Base-by-base conservation (phyloP, 1,140 invertebrate genomes). In the Sinonovacula constricta region DNA sequence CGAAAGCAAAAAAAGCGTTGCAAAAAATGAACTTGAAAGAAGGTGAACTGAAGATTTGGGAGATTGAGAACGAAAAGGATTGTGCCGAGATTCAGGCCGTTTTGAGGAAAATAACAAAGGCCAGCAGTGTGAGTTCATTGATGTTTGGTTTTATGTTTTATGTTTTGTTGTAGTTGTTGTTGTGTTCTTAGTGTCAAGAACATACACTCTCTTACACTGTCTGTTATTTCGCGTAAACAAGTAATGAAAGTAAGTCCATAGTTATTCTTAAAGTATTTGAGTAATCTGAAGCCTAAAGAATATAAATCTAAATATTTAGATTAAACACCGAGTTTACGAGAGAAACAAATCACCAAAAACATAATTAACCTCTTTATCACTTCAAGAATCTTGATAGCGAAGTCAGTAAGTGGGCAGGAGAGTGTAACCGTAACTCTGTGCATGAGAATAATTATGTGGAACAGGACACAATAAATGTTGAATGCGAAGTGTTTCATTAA, bases 71-170 rank as follows among this genome's bases (percentile, higher is more conserved):
- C 12, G 93, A 95, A 82, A 93, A 94, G 51, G 95, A 98, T 70
- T 94, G 93, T 1, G 91, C 93, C 80, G 93, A 93, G 68, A 95
- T 98, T 81, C 97, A 98, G 91, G 92, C 93, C 36, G 93, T 95
- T 81, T 91, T 98, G 53, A 93, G 93, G 30, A 91, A 94, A 86
- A 94, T 98, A 14, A 98, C 97, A 33, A 97, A 96, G 66, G 95
- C 95, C 24, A 93, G 93, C 89, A 95, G 95, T 34, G 97, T 95
- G 82, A 70, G 75, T 75, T 14, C 33, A 31, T 39, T 39, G 49
- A 1, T 26, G 15, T n/a, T 33, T n/a, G 10, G 28, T 7, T 62
- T 12, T 62, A 7, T 31, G 5, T 62, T 5, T 54, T 3, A 22
- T 54, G 15, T 15, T 24, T 45, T 7, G 12, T 51, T 3, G 14